A percentile compares a stretch with the other conserved stretches of the same genome.
Conservation (phyloP, 2,797 vertebrate species). For the Parauchenoglanis ngamensis region DNA sequence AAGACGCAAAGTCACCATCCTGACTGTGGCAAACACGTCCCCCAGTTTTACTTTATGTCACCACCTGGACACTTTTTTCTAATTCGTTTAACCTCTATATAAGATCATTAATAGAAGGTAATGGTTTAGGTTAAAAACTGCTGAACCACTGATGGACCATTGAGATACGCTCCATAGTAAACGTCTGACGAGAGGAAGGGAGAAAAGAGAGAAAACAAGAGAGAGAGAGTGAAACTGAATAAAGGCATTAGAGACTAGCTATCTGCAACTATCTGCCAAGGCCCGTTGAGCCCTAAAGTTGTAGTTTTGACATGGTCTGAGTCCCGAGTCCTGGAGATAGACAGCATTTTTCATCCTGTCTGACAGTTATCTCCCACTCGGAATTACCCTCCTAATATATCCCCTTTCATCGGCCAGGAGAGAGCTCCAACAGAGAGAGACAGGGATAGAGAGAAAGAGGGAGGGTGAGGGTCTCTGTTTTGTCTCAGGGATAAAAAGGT, state of each 20-base stretch:
- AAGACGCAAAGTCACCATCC: constrained; percentile 14
- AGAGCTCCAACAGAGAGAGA: constrained; percentile 69
- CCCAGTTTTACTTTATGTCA: not conserved
- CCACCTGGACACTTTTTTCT: not conserved
- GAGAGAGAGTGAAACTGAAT: constrained; percentile 34
- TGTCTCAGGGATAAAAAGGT: constrained; percentile 77
- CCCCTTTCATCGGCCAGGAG: constrained; percentile 71
- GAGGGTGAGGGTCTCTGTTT: constrained; percentile 71
- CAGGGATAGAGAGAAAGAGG: constrained; percentile 55
- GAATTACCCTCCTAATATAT: constrained; percentile 71
- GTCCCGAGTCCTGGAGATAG: constrained; percentile 63
- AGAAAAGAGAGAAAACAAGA: not conserved
- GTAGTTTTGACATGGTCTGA: constrained; percentile 74
- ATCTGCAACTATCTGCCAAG: constrained; percentile 60
- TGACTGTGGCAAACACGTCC: not conserved
- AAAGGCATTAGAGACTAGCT: constrained; percentile 44
- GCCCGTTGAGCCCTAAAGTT: constrained; percentile 74
- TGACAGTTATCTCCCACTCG: constrained; percentile 74
- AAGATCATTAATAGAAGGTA: not conserved
- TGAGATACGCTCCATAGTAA: constrained; percentile 30
- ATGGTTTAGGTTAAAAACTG: constrained; percentile 1
- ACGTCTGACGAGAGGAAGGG: constrained; percentile 64
- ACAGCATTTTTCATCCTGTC: constrained; percentile 74
- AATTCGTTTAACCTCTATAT: not conserved
- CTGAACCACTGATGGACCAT: not conserved